Base-by-base conservation (phyloP, 2,113 vertebrate species). In the Saimiri boliviensis region DNA sequence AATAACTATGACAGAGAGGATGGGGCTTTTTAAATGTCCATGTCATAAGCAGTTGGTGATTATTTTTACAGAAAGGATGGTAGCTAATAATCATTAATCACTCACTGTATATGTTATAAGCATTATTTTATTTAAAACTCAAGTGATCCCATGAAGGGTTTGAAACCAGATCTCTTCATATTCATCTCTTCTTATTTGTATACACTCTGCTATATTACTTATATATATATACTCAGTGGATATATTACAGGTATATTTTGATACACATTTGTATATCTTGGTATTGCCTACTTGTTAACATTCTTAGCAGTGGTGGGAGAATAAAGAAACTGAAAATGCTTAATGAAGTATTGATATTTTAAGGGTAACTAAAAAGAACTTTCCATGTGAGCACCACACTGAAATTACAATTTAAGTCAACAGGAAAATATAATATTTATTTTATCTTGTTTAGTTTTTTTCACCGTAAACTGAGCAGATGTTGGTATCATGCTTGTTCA, bases 261-360 rank as follows among this genome's bases (percentile, higher is more conserved):
- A 89, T 74, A 60, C 20, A 19, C 8, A 63, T 52, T 6, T 93
- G 1, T 91, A 17, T 86, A 80, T 84, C n/a, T 25, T 83, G 60
- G 27, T 63, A 5, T 95, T 76, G 66, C 37, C 35, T 25, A 49
- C 7, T 77, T 86, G 66, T 86, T 77, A 86, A 89, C 66, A 70
- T 96, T 86, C 56, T 86, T 90, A 17, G 37, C 80, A 52, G 70
- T 82, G 40, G 5, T 89, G 32, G 87, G 52, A 80, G 71, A 96
- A 37, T 56, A 91, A 56, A 80, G 20, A 80, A 58, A 52, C 25
- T 82, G 23, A 66, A 86, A 89, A 86, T 95, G 63, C 58, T 84
- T 86, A 77, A 66, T 91, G 63, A 93, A 94, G 52, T 86, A 66
- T 37, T 91, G 30, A 37, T 63, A 42, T 68, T 89, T 63, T 92